Percentiles rank a stretch among this genome's conserved stretches.
Conservation (phyloP, 2,113 vertebrate species). For the Oryzias javanicus region DNA sequence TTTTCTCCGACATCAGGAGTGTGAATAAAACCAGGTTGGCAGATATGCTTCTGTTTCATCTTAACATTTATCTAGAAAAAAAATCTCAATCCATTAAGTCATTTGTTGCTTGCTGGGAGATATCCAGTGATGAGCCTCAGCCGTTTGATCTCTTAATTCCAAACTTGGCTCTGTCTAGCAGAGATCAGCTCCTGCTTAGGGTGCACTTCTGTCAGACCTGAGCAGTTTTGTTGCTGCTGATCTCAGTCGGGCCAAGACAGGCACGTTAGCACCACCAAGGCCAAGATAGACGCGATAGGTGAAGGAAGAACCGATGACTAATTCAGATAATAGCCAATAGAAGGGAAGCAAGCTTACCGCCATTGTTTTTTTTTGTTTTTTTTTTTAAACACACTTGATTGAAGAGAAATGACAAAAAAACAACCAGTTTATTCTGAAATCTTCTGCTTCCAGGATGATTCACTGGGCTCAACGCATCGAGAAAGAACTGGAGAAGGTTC, state of each 20-base stretch:
- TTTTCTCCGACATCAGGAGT: not conserved
- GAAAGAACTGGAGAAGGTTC: conserved; percentile 82
- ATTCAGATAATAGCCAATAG: conserved; percentile 34
- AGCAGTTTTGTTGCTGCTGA: conserved; percentile 65
- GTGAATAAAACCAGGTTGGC: conserved; percentile 17
- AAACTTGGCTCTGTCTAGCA: conserved; percentile 64
- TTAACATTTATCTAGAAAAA: conserved; percentile 51
- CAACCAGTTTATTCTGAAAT: conserved; percentile 24
- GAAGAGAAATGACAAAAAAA: conserved; percentile 21
- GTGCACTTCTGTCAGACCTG: conserved; percentile 71
- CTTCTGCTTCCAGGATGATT: conserved; percentile 74
- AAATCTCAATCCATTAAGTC: conserved; percentile 70
- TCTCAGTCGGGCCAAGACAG: conserved; percentile 35
- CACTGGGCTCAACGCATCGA: conserved; percentile 84
- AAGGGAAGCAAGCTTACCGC: not conserved
- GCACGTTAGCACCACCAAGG: conserved; percentile 30
- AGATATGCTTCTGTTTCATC: conserved; percentile 27
- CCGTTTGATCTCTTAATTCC: conserved; percentile 78
- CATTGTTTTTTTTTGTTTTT: not conserved
- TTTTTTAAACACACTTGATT: conserved; percentile 8
- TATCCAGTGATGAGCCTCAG: conserved; percentile 58
- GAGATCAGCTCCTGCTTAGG: conserved; percentile 69
- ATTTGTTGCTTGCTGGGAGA: conserved; percentile 68
- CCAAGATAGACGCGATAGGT: conserved; percentile 34
- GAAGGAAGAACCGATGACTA: conserved; percentile 46